Percentiles rank a stretch among this genome's conserved stretches.
These are phyloP conservation scores for Ips nitidus DNA, from an alignment of 1,140 invertebrate genomes.

Conservation along the genomic window DNA sequence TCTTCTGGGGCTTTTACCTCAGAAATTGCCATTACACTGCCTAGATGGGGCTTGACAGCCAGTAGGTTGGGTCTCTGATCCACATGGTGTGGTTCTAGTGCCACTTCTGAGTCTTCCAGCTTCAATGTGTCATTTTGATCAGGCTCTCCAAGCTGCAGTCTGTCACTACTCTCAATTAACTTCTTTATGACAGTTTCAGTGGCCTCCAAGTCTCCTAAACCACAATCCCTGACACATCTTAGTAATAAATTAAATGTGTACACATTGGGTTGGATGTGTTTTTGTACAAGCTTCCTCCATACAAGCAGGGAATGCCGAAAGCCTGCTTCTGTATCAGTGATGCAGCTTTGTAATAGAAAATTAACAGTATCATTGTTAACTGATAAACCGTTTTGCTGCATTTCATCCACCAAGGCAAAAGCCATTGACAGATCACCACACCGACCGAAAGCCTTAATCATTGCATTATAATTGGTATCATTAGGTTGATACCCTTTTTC, in stretches of 20 bases:
- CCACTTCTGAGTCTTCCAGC: not conserved
- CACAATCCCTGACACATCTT: slow-evolving; percentile 75
- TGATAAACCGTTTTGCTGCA: slow-evolving; percentile 65
- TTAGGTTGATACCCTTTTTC: slow-evolving; percentile 71
- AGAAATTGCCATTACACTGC: slow-evolving; percentile 59
- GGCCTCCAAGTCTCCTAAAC: slow-evolving; percentile 66
- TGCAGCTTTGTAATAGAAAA: slow-evolving; percentile 81
- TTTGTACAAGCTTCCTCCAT: slow-evolving; percentile 78
- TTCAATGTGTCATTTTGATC: not conserved
- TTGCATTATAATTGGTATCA: slow-evolving; percentile 77
- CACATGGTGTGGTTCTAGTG: not conserved
- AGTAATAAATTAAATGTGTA: slow-evolving; percentile 82
- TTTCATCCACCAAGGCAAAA: slow-evolving; percentile 82
- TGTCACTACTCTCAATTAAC: not conserved
- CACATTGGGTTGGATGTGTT: slow-evolving; percentile 66
- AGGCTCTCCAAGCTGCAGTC: not conserved
- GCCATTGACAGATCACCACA: slow-evolving; percentile 75
- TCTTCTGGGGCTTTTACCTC: slow-evolving; percentile 63
- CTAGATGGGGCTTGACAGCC: slow-evolving; percentile 57
- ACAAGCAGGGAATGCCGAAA: slow-evolving; percentile 77
- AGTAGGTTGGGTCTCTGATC: slow-evolving; percentile 59
- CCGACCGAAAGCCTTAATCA: slow-evolving; percentile 88
- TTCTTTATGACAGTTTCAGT: slow-evolving; percentile 54
- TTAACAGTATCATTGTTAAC: slow-evolving; percentile 72
- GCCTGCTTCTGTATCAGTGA: slow-evolving; percentile 74